phyloP scores from a whole-genome alignment of 2,888 invertebrate species.

The Gymnocheta viridis region DNA sequence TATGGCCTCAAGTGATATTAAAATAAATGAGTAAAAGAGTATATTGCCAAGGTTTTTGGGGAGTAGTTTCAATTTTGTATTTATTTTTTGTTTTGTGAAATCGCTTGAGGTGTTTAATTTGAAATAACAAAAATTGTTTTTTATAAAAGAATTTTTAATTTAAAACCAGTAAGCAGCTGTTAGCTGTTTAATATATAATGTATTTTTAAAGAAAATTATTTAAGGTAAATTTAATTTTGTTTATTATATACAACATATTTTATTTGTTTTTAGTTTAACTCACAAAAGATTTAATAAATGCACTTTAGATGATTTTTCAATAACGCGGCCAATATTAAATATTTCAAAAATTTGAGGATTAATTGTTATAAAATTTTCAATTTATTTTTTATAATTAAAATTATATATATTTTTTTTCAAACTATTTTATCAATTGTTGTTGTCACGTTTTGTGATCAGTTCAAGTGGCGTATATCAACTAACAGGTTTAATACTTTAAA shows the following conservation, averaged over 20 bases:
- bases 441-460: conserved; percentile 44
- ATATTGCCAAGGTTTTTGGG: conserved; percentile 36
- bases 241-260: not conserved
- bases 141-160: conserved; percentile 12
- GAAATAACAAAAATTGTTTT: conserved; percentile 24
- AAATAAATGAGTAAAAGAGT: conserved; percentile 41
- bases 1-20: conserved; percentile 23
- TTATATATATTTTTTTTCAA: not conserved
- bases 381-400: not conserved
- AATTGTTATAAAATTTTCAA: not conserved
- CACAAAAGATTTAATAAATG: conserved; percentile 81
- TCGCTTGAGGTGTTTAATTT: conserved; percentile 35
- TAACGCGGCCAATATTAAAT: conserved; percentile 33
- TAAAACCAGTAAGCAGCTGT: not conserved
- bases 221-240: not conserved
- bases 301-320: conserved; percentile 74
- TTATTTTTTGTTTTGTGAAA: not conserved
- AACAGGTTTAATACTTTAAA: conserved; percentile 55
- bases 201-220: conserved; percentile 8
- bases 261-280: conserved; percentile 71
- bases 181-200: not conserved
- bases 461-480: conserved; percentile 58
- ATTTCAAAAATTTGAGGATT: not conserved
- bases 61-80: conserved; percentile 11
- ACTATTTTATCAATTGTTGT: not conserved